phyloP scores from a whole-genome alignment of 2,888 invertebrate genomes.

The Quadroppia sp. region DNA sequence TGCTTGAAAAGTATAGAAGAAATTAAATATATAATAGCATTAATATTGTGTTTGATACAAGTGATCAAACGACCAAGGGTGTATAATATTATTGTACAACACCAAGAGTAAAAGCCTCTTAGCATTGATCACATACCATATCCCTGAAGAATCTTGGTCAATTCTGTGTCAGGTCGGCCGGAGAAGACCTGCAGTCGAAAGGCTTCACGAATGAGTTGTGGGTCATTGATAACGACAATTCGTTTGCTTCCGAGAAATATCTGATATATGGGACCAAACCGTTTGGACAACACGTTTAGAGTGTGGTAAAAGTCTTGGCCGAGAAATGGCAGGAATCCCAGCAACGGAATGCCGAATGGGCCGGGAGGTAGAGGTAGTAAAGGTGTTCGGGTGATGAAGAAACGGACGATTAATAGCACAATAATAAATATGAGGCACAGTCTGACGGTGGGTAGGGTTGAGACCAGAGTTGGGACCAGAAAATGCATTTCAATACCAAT shows the following conservation, averaged over 20 bases:
- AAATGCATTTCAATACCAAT: constrained; percentile 6
- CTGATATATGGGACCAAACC: constrained; percentile 76
- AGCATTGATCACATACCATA: constrained; percentile 61
- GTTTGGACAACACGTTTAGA: constrained; percentile 69
- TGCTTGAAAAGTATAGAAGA: too few relatives aligned
- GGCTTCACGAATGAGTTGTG: constrained; percentile 75
- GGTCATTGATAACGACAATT: constrained; percentile 79
- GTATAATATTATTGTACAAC: too few relatives aligned
- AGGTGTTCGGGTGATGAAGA: not conserved
- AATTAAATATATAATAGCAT: too few relatives aligned
- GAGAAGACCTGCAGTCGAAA: constrained; percentile 82
- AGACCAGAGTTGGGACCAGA: constrained; percentile 43
- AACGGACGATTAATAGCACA: constrained; percentile 21
- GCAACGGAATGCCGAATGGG: constrained; percentile 77
- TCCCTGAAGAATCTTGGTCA: constrained; percentile 78
- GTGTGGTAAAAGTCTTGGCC: constrained; percentile 68
- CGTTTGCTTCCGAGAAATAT: constrained; percentile 74
- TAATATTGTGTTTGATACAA: too few relatives aligned
- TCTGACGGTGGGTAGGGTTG: constrained; percentile 30
- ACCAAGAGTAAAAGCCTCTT: not conserved
- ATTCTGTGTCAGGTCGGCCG: constrained; percentile 77
- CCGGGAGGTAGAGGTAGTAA: constrained; percentile 67
- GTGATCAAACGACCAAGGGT: too few relatives aligned
- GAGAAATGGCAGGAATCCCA: constrained; percentile 77
- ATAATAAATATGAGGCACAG: constrained; percentile 36